Evolutionary conservation across 2,797 vertebrate species (phyloP), one percentile per base, ranked within the genome.

Genomic region (Dendrocincla fuliginosa): DNA sequence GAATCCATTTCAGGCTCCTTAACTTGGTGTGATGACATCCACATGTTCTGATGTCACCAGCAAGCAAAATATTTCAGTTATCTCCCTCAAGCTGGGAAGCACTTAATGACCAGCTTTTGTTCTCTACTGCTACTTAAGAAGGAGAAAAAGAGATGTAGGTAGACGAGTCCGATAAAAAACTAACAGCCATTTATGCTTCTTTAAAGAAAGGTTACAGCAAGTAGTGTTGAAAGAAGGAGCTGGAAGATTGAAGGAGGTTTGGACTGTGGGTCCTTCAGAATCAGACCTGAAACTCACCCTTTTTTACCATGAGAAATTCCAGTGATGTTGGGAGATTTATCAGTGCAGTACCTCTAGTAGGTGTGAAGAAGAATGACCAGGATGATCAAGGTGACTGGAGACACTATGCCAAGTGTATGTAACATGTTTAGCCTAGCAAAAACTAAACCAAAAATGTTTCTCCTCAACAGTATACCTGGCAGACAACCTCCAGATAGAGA

Each of bases 381-480:
- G 27, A 47, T 61, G 30, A 57, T 19, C 32, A 82, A 57, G 15
- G 32, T 0, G 0, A 59, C 49, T 9, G 32, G 14, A 87, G 30
- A 56, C 16, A 17, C n/a, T 5, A 8, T 47, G 25, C 37, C 44
- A 69, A 33, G 35, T 65, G 10, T 53, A 46, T 7, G 18, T 39
- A 32, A 75, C 6, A 5, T 0, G 0, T 14, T 91, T 69, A 80
- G 42, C 22, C 10, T 42, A 56, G 41, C 5, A 77, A 75, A 79
- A 85, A 23, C 5, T 2, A 46, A 83, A 46, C 1, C 4, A 76
- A 55, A 85, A 74, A 55, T 33, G 3, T 50, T 76, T 87, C 14
- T 24, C 1, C 19, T 65, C 3, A 1, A 9, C 7, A 59, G 9
- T 23, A 7, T 15, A 37, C 13, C 11, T 52, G 42, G 7, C 6